These are phyloP conservation scores for Eupsilia transversa DNA, from an alignment of 2,888 invertebrate species.

Conservation along the genomic window DNA sequence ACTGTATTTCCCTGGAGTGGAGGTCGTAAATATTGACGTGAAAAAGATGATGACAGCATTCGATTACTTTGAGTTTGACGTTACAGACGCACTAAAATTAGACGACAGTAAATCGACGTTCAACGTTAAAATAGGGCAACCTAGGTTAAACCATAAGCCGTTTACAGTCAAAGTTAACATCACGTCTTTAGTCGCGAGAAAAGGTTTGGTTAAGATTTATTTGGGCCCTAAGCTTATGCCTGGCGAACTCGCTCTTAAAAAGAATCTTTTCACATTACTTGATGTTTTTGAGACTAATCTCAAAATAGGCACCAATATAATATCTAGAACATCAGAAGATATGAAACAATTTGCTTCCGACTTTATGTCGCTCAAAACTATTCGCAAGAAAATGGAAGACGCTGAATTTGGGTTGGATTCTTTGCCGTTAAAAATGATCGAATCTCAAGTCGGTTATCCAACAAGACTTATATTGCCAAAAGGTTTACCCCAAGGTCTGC, in stretches of 20 bases:
- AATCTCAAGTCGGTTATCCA: conserved; percentile 92
- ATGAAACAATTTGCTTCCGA: conserved; percentile 91
- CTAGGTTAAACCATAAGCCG: conserved; percentile 93
- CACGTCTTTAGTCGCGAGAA: conserved; percentile 90
- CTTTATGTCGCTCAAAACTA: conserved; percentile 90
- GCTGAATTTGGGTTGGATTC: conserved; percentile 90
- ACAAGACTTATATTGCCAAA: conserved; percentile 93
- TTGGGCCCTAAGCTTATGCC: conserved; percentile 93
- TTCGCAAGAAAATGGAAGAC: conserved; percentile 91
- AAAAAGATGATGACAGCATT: conserved; percentile 92
- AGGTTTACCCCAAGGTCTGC: conserved; percentile 92
- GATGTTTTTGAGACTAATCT: conserved; percentile 91
- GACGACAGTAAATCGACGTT: conserved; percentile 76
- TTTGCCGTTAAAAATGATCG: conserved; percentile 85
- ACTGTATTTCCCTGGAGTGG: conserved; percentile 91
- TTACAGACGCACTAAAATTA: conserved; percentile 90
- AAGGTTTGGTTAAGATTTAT: conserved; percentile 92
- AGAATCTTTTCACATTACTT: conserved; percentile 90
- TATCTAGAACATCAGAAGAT: conserved; percentile 92
- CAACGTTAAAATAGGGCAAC: conserved; percentile 88
- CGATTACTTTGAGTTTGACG: conserved; percentile 92
- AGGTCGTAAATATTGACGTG: conserved; percentile 91
- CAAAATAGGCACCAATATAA: conserved; percentile 91
- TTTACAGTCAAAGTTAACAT: conserved; percentile 92
- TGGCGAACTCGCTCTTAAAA: conserved; percentile 87